Base-by-base conservation (phyloP, 1,140 invertebrate species). In the Eubasilissa regina region DNA sequence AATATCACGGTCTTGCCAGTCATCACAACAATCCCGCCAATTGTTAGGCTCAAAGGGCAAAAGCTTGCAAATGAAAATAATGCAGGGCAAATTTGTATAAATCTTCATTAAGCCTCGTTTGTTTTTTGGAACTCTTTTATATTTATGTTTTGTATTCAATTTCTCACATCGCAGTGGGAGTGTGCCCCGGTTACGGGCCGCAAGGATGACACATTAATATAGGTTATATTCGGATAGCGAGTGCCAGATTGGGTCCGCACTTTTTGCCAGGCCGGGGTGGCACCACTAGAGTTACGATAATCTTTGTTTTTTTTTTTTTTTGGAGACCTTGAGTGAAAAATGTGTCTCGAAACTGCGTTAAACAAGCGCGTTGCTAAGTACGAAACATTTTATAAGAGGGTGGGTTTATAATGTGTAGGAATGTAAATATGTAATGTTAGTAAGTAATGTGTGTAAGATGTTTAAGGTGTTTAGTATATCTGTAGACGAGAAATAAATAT, bases 21-120 rank as follows among this genome's bases (percentile, higher is more conserved):
- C 47, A 70, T 47, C 66, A 17, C 47, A 17, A 12, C 60, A 43
- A 44, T 64, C 60, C 43, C 66, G 44, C 9, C 19, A 64, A 45
- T 73, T 73, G 11, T 55, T 35, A n/a, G 43, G 15, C 53, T 47
- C 58, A 78, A 78, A 73, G 76, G 74, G 74, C 66, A 81, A 78
- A 78, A 53, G 68, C 68, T 53, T 47, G 48, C 68, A 72, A 76
- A 81, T 81, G 77, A 78, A 78, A 81, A 72, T 47, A 72, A 72
- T 72, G 66, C 75, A 43, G 44, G 72, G 72, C 68, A 76, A 78
- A 81, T 81, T 78, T 81, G 70, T 74, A 77, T 78, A 53, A 78
- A 78, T 73, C 77, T 81, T 78, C 80, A 81, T 81, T 77, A 81
- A 73, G 75, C 68, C 53, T 78, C 68, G 75, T 81, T 81, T 81